phyloP scores from a whole-genome alignment of 2,797 vertebrate species.

The Neosalanx taihuensis region DNA sequence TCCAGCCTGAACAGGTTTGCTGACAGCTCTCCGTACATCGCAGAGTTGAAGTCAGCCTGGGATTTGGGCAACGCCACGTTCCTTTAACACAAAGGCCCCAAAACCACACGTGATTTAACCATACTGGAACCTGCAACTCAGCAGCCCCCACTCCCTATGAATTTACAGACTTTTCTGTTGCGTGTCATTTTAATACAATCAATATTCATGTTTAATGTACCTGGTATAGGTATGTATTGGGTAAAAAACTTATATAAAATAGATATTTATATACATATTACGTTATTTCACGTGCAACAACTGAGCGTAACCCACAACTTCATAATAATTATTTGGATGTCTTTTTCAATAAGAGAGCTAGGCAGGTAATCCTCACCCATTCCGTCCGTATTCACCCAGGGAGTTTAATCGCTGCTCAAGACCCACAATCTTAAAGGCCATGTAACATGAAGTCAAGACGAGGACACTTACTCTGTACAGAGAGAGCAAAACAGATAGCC shows the following conservation, averaged over 20 bases:
- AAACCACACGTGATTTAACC: not conserved
- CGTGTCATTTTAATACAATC: too few relatives aligned
- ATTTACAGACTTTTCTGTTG: too few relatives aligned
- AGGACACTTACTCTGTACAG: constrained; percentile 78
- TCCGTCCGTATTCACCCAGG: constrained; percentile 70
- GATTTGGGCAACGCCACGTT: constrained; percentile 48
- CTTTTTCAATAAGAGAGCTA: too few relatives aligned
- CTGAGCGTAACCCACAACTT: too few relatives aligned
- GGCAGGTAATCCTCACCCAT: constrained; percentile 71
- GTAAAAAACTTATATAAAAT: too few relatives aligned
- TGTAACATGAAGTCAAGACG: constrained; percentile 89
- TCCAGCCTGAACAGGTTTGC: constrained; percentile 70
- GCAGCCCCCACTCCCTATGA: too few relatives aligned
- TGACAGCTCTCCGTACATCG: constrained; percentile 66
- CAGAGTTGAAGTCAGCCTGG: constrained; percentile 57
- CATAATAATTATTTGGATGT: too few relatives aligned
- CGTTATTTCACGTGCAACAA: too few relatives aligned
- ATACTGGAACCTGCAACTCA: too few relatives aligned
- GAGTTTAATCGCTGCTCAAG: constrained; percentile 84
- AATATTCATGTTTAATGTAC: too few relatives aligned
- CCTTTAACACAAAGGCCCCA: constrained; percentile 37
- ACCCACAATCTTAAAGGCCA: constrained; percentile 87
- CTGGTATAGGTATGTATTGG: too few relatives aligned
- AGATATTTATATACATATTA: too few relatives aligned
- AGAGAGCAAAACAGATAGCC: constrained; percentile 32